A percentile compares a stretch with the other conserved stretches of the same genome.
These are phyloP conservation scores for Panzeria rudis DNA, from an alignment of 2,888 invertebrate genomes.

Conservation along the genomic window DNA sequence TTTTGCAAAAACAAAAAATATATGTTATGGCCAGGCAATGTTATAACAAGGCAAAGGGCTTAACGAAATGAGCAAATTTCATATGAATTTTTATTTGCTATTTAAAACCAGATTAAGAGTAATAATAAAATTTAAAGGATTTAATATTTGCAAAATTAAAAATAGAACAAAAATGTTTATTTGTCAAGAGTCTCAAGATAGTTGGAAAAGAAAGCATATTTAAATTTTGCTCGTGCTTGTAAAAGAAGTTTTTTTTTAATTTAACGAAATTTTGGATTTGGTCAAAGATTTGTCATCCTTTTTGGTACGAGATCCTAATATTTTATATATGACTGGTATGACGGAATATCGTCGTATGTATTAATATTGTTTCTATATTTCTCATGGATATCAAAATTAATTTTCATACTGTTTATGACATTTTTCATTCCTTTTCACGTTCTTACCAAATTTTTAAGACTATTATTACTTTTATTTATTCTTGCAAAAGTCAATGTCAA, in stretches of 20 bases:
- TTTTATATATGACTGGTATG: too few relatives aligned
- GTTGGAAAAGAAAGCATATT: background rate
- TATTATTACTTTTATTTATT: background rate
- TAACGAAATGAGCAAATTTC: background rate
- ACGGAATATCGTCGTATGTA: too few relatives aligned
- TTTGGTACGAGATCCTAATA: too few relatives aligned
- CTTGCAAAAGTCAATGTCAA: constrained; percentile 65
- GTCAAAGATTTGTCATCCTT: too few relatives aligned
- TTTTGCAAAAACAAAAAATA: background rate
- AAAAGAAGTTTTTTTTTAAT: too few relatives aligned
- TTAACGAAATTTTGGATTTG: too few relatives aligned
- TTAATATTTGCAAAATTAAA: background rate
- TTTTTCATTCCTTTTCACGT: background rate
- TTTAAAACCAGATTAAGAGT: background rate
- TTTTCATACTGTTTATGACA: background rate
- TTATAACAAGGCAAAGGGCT: background rate
- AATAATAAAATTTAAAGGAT: background rate
- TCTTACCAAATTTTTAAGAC: background rate
- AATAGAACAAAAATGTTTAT: too few relatives aligned
- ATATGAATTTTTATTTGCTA: background rate
- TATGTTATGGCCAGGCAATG: background rate
- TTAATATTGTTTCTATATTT: too few relatives aligned
- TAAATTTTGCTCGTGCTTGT: too few relatives aligned
- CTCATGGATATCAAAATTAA: background rate
- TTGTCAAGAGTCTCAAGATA: too few relatives aligned